These are phyloP conservation scores for Oryzias curvinotus DNA, from an alignment of 2,113 vertebrate species.

Conservation along the genomic window DNA sequence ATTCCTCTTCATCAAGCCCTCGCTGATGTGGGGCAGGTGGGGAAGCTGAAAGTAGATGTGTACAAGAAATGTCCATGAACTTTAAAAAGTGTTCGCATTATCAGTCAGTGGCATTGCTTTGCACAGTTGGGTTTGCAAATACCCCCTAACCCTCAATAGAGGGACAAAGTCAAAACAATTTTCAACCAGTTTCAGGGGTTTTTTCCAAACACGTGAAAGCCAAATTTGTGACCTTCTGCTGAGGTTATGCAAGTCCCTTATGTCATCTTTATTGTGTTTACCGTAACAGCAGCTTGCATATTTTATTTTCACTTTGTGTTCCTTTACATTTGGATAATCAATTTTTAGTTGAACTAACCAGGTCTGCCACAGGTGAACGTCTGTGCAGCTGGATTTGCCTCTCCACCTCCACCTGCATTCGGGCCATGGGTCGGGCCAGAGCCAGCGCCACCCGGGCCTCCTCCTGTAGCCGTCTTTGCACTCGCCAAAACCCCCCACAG, in stretches of 20 bases:
- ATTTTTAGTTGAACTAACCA: slow-evolving; percentile 78
- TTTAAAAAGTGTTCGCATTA: neutral
- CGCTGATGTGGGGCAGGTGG: slow-evolving; percentile 95
- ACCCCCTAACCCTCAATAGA: neutral
- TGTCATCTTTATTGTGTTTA: slow-evolving; percentile 17
- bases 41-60: slow-evolving; percentile 80
- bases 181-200: slow-evolving; percentile 24
- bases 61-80: neutral
- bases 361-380: slow-evolving; percentile 93
- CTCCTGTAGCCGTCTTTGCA: slow-evolving; percentile 92
- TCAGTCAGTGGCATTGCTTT: neutral
- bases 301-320: slow-evolving; percentile 8
- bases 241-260: slow-evolving; percentile 14
- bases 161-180: neutral
- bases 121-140: neutral
- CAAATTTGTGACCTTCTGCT: slow-evolving; percentile 15
- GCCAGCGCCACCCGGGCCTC: slow-evolving; percentile 95
- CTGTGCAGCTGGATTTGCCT: slow-evolving; percentile 91
- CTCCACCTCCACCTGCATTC: slow-evolving; percentile 98
- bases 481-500: slow-evolving; percentile 92
- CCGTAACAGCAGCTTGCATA: slow-evolving; percentile 16
- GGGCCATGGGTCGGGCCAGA: slow-evolving; percentile 96
- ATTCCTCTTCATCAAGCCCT: slow-evolving; percentile 95
- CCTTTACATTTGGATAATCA: neutral
- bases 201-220: slow-evolving; percentile 21